Evolutionary conservation across 2,797 vertebrate genomes (phyloP).

Genomic region (Mormyrus proboscirostris): DNA sequence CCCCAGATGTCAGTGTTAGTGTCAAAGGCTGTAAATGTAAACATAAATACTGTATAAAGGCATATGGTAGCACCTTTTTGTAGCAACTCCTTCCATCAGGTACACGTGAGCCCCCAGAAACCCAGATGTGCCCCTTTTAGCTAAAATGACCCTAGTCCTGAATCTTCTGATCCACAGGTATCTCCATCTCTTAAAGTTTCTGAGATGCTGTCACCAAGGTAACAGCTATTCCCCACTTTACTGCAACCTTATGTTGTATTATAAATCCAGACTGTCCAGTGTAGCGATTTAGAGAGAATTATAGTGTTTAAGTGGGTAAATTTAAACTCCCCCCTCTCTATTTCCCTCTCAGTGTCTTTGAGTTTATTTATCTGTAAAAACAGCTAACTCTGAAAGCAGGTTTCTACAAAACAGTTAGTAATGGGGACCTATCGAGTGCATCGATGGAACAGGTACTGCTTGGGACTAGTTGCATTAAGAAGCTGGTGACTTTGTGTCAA

Average conservation of each 20-base stretch:
- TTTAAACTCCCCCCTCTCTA: background rate
- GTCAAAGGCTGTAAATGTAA: background rate
- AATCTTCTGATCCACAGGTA: background rate
- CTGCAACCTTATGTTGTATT: background rate
- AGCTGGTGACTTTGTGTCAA: background rate
- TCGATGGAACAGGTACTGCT: background rate
- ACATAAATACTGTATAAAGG: background rate
- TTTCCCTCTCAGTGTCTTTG: background rate
- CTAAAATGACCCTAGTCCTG: background rate
- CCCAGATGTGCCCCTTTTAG: background rate
- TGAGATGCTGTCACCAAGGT: background rate
- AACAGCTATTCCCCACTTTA: background rate
- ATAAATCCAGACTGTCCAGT: background rate
- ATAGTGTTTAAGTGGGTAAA: background rate
- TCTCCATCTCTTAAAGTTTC: background rate
- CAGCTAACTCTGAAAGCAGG: background rate
- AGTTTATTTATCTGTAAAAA: background rate
- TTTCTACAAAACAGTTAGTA: background rate
- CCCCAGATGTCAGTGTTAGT: background rate
- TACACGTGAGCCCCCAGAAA: background rate
- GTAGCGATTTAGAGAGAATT: background rate
- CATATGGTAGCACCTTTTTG: background rate
- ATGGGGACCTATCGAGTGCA: background rate
- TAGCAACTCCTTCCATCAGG: background rate
- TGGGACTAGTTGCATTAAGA: background rate